These are phyloP conservation scores for Diadophis punctatus DNA, from an alignment of 2,113 vertebrate species.

Conservation along the genomic window DNA sequence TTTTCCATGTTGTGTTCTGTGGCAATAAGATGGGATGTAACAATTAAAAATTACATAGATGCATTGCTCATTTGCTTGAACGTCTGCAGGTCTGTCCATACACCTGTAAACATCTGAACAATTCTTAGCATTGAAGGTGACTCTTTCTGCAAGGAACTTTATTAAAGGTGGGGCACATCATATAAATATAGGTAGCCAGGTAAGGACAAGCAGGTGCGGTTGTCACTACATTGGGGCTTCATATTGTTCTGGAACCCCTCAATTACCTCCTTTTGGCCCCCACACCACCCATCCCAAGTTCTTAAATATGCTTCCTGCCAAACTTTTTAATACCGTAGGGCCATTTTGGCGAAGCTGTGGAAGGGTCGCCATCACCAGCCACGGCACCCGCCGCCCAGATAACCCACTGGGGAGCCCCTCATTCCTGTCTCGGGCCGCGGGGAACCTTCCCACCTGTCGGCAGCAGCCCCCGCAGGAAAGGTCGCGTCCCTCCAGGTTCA, in stretches of 20 bases:
- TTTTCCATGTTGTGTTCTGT: background rate
- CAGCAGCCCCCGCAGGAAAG: too few species aligned
- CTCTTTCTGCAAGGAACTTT: background rate
- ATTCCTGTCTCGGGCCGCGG: background rate
- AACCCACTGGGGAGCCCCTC: background rate
- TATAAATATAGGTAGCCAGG: background rate
- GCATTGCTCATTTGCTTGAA: background rate
- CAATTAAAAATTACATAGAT: background rate
- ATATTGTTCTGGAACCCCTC: background rate
- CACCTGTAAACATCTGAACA: background rate
- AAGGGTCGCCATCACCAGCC: background rate
- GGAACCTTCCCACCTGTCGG: background rate
- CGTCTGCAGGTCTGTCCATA: background rate
- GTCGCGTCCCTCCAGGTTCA: background rate
- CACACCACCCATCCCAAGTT: background rate
- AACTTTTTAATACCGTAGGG: background rate
- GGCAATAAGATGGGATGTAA: background rate
- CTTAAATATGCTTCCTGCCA: background rate
- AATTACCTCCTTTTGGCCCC: background rate
- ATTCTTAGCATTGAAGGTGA: background rate
- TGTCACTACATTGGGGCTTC: background rate
- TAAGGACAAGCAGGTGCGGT: background rate
- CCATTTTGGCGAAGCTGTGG: background rate
- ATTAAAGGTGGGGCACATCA: background rate
- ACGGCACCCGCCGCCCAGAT: background rate